Base-by-base conservation (phyloP, 2,888 invertebrate species). In the Campopleginae sp. region DNA sequence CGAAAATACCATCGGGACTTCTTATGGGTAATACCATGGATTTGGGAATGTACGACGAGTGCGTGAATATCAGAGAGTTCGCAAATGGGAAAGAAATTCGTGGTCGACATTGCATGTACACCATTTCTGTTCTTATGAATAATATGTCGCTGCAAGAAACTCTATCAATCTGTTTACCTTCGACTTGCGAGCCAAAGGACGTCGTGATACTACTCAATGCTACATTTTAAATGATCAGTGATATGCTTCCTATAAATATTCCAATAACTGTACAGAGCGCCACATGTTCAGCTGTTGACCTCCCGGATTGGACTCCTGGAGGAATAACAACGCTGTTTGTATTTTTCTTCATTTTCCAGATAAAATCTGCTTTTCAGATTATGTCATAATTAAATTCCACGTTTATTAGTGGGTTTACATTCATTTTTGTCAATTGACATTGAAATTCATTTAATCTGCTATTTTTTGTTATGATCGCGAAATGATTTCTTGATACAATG, bases 11-110 rank as follows among this genome's bases (percentile, higher is more conserved):
- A 46, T 91, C 94, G 12, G 94, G 95, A 2, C 86, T 95, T 23
- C 87, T 94, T 7, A 84, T 89, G 14, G 95, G 95, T 0, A 94
- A 95, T 86, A 84, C 93, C 10, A 90, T 93, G 23, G 94, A 94
- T 82, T 89, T 94, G 42, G 95, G 95, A 12, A 93, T 94, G 84
- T 95, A 92, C 89, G 93, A 94, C 79, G 94, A 95, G 89, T 95
- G 95, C 86, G 23, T 88, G 6, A 54, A 51, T 0, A 83, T 92
- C 0, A 72, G 87, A 33, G 89, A 90, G 31, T 77, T 86, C 44
- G 83, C 78, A 63, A 72, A 88, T 0, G 89, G 90, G 0, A 90
- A 90, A 1, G 86, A 88, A 14, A 93, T 94, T 81, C 89, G 81
- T 14, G 94, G 94, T n/a, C 92, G 93, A 82, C 93, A 94, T 85